phyloP scores from a whole-genome alignment of 2,113 vertebrate genomes.

The cattle (Bos taurus) region ARS-UCD2.0 NC_037328.1:84786001-84786500 shows the following conservation, averaged over 20 bases:
- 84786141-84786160: neutral
- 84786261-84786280: neutral
- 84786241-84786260: neutral
- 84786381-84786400: neutral
- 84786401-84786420: neutral
- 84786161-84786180: neutral
- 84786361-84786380: neutral
- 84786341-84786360: neutral
- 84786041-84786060: neutral
- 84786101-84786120: neutral
- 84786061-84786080: neutral
- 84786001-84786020: neutral
- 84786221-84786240: neutral
- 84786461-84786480: neutral
- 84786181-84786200: neutral
- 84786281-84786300: neutral
- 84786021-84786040: neutral
- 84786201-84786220: neutral
- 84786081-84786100: slow-evolving; percentile 26
- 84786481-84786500: neutral
- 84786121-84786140: neutral
- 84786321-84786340: neutral
- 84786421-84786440: neutral
- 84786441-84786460: neutral
- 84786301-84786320: neutral